phyloP scores from a whole-genome alignment of 2,797 vertebrate species.

The Tadarida brasiliensis region DNA sequence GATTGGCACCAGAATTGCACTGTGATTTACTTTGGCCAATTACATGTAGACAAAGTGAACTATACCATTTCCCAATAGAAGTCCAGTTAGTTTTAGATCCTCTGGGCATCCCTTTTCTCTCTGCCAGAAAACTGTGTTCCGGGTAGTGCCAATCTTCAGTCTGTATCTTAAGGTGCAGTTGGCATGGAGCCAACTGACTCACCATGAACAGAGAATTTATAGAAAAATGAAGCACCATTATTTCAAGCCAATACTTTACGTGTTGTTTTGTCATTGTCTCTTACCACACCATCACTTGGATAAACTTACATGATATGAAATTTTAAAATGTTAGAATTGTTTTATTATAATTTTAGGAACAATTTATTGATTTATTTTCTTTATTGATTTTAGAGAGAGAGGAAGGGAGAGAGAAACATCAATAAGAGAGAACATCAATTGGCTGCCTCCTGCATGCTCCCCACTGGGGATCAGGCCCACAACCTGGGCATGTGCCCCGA shows the following conservation, averaged over 20 bases:
- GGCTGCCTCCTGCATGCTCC: no score
- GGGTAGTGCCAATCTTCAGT: neutral
- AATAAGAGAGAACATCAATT: no score
- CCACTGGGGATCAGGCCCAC: no score
- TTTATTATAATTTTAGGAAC: neutral
- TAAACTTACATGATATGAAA: neutral
- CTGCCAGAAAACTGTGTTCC: neutral
- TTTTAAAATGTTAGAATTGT: neutral
- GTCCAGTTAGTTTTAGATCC: neutral
- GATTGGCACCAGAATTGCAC: rapidly evolving
- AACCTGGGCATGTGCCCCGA: no score
- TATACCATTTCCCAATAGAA: neutral
- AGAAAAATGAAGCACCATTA: neutral
- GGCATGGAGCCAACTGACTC: neutral
- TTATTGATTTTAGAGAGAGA: no score
- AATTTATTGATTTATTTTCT: no score
- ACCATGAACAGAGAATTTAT: neutral
- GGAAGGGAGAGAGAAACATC: no score
- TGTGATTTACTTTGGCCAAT: neutral
- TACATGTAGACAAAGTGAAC: neutral
- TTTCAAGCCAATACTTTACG: neutral
- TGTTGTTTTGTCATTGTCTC: neutral
- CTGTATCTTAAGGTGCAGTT: neutral
- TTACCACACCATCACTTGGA: neutral
- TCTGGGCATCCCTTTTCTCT: neutral